These are phyloP conservation scores for Zapornia atra DNA, from an alignment of 2,113 vertebrate genomes.

Conservation along the genomic window DNA sequence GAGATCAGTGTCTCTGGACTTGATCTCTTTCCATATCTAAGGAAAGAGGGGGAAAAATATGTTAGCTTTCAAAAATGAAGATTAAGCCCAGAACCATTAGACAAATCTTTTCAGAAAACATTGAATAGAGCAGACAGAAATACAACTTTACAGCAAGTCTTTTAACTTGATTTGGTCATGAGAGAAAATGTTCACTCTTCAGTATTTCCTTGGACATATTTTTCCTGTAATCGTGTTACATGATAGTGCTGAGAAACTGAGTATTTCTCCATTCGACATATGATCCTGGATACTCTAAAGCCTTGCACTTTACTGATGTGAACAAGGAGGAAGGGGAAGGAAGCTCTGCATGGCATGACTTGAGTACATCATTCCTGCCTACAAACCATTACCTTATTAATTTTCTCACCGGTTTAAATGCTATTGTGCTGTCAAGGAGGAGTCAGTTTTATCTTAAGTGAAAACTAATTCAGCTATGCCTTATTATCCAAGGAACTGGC, in stretches of 20 bases:
- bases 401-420: not conserved
- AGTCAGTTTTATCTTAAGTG: not conserved
- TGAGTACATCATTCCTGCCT: not conserved
- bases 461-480: not conserved
- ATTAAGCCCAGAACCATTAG: not conserved
- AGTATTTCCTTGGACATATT: not conserved
- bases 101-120: not conserved
- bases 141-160: not conserved
- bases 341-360: not conserved
- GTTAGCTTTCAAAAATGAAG: not conserved
- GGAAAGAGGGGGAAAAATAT: not conserved
- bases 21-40: constrained; percentile 95
- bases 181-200: not conserved
- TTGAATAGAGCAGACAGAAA: not conserved
- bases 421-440: not conserved
- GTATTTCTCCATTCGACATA: not conserved
- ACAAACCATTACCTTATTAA: not conserved
- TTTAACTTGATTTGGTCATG: not conserved
- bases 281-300: not conserved
- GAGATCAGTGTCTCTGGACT: constrained; percentile 90
- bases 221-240: not conserved
- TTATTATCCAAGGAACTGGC: not conserved
- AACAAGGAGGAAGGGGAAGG: not conserved
- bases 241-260: not conserved
- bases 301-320: not conserved